Evolutionary conservation across 2,113 vertebrate genomes (phyloP), one percentile per base, ranked within the genome.

Genomic region (Cardinalis cardinalis): DNA sequence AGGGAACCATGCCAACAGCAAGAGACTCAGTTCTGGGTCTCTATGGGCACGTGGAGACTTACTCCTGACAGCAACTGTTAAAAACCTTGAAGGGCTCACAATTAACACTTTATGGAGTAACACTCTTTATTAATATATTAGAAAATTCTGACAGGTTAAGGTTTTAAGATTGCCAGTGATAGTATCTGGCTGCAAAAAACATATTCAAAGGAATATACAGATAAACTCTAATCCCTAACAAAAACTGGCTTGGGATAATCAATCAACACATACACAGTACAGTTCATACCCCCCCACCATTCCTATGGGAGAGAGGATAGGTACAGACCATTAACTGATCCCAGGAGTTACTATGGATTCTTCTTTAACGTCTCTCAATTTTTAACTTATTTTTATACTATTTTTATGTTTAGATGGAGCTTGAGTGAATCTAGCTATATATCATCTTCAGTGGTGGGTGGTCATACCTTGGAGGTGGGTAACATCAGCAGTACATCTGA

Each of bases 231-330:
- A 48, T 48, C 16, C 13, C 16, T 53, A 53, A 70, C 10, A 40
- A 61, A 86, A 53, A n/a, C 19, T 77, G 40, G 8, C 10, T 63
- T 40, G 14, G 36, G 25, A 41, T 26, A 63, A 48, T 46, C 38
- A 61, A 17, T 61, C 25, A 55, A 21, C 4, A 18, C 0, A 0
- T n/a, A 31, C 2, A 24, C 24, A 20, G 10, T 52, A 48, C 1
- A 8, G 3, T 31, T 40, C 29, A 14, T 34, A 70, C 3, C 9
- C 24, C 5, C 6, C 13, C 77, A 25, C 4, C 13, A 7, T 25
- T 17, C 7, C 25, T 41, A 21, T 7, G 8, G 11, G 29, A 24
- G 25, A 48, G 7, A 55, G 34, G 31, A 34, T 17, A 70, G 29
- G 6, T 53, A 61, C 25, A 55, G 40, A 29, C 16, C 1, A 0